A percentile compares a stretch with the other conserved stretches of the same genome.
Conservation (phyloP, 64 coral and sea anemone species). For the Stichodactyla helianthus region DNA sequence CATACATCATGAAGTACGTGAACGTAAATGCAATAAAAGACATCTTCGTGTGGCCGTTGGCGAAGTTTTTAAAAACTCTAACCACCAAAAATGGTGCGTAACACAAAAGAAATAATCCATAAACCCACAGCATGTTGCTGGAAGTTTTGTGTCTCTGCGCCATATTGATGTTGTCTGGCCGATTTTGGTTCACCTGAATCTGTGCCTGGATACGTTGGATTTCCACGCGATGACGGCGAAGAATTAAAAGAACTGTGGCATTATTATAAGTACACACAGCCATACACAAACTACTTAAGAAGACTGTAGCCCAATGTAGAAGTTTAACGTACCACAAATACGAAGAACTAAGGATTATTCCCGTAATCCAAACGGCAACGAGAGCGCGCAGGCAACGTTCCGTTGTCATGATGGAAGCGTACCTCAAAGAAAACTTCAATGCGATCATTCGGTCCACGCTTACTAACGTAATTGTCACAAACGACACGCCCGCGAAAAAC, state of each 20-base stretch:
- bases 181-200: not conserved
- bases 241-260: not conserved
- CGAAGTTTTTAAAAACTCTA: not conserved
- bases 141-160: not conserved
- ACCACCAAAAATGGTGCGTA: not conserved
- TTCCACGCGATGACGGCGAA: not conserved
- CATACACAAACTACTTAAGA: not conserved
- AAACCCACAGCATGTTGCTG: not conserved
- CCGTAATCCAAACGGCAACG: not conserved
- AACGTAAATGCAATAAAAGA: not conserved
- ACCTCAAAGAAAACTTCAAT: not conserved
- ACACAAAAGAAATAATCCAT: not conserved
- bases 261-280: not conserved
- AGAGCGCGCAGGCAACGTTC: not conserved
- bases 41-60: not conserved
- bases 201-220: not conserved
- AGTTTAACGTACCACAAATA: not conserved
- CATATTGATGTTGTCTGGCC: not conserved
- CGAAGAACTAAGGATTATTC: not conserved
- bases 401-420: not conserved
- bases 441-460: constrained; percentile 21
- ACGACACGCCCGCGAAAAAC: not conserved
- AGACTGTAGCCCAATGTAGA: not conserved
- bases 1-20: not conserved
- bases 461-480: constrained; percentile 3